Evolutionary conservation across 2,797 vertebrate species (phyloP).

Genomic region (Parauchenoglanis ngamensis): DNA sequence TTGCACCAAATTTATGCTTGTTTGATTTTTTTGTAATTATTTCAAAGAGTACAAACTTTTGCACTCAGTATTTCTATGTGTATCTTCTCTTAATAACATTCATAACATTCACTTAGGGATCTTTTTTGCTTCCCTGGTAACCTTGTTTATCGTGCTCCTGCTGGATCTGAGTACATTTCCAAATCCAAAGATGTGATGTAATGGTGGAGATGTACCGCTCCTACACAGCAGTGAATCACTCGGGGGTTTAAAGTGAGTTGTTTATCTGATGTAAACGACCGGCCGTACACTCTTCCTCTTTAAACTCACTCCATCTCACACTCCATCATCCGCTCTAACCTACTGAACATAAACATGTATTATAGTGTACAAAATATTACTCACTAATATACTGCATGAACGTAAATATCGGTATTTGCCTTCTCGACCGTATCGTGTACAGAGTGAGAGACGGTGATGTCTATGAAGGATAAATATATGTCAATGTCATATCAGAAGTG

Average conservation of each 20-base stretch:
- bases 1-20: background rate
- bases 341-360: slow-evolving; percentile 56
- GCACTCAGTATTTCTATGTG: background rate
- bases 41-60: background rate
- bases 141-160: slow-evolving; percentile 19
- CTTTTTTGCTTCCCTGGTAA: no score
- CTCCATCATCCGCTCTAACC: slow-evolving; percentile 33
- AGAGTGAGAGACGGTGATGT: slow-evolving; percentile 19
- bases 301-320: slow-evolving; percentile 3
- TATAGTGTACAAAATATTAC: slow-evolving; percentile 60
- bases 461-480: slow-evolving; percentile 64
- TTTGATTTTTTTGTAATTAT: background rate
- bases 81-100: background rate
- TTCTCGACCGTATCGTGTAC: slow-evolving; percentile 70
- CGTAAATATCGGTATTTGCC: slow-evolving; percentile 78
- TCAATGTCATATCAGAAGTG: slow-evolving; percentile 66
- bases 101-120: background rate
- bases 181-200: slow-evolving; percentile 47
- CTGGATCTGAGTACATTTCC: slow-evolving; percentile 39
- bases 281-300: slow-evolving; percentile 22
- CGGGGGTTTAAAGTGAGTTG: slow-evolving; percentile 22
- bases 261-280: slow-evolving; percentile 39
- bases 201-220: slow-evolving; percentile 36
- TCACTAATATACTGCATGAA: slow-evolving; percentile 78
- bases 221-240: slow-evolving; percentile 40